phyloP scores from a whole-genome alignment of 2,797 vertebrate genomes.

The Takifugu rubripes region DNA sequence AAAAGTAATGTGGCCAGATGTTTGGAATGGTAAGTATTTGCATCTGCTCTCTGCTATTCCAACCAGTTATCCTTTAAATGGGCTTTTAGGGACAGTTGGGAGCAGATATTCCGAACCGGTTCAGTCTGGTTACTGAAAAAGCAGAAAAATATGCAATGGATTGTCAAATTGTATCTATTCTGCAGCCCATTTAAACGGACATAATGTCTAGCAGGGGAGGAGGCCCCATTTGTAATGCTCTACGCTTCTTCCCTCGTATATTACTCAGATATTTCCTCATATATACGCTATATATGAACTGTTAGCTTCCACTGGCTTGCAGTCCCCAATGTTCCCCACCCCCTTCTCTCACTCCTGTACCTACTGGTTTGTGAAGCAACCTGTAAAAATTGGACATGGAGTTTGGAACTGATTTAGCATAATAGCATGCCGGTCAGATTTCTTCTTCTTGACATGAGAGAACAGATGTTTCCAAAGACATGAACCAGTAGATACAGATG shows the following conservation, averaged over 20 bases:
- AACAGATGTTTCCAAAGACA: constrained; percentile 36
- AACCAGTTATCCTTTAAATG: constrained; percentile 67
- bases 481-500: constrained; percentile 78
- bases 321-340: constrained; percentile 19
- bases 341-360: constrained; percentile 67
- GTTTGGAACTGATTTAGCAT: constrained; percentile 36
- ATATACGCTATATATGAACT: constrained; percentile 20
- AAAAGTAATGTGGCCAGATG: constrained; percentile 63
- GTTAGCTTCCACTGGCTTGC: constrained; percentile 26
- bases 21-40: constrained; percentile 68
- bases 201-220: constrained; percentile 25
- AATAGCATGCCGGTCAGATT: constrained; percentile 9
- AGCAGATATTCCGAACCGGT: constrained; percentile 9
- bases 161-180: constrained; percentile 7
- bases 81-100: constrained; percentile 39
- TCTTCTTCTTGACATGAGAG: constrained; percentile 15
- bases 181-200: constrained; percentile 68
- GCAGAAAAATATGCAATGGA: background rate
- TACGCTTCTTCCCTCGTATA: constrained; percentile 15
- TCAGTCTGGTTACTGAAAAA: constrained; percentile 12
- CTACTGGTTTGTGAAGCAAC: constrained; percentile 79
- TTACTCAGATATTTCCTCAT: constrained; percentile 11
- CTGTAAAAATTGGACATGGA: constrained; percentile 72
- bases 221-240: constrained; percentile 35
- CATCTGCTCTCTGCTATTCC: constrained; percentile 28